Conservation (phyloP, 92 coral and sea anemone species). For the Palythoa grandis region DNA sequence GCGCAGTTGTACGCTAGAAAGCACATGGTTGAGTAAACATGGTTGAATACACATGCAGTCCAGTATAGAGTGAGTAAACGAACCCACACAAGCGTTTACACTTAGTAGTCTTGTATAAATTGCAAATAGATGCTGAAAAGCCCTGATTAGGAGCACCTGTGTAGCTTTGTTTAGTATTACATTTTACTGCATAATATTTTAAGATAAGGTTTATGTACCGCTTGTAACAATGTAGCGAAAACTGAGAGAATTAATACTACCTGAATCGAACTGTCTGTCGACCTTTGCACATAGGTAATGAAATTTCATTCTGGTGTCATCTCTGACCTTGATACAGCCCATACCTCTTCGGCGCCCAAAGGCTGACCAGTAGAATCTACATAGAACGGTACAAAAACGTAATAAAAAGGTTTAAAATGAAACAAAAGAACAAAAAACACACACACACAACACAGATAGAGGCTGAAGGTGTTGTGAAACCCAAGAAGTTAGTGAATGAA, state of each 20-base stretch:
- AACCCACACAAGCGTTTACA: no score
- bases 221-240: background rate
- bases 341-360: conserved; percentile 38
- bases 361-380: conserved; percentile 43
- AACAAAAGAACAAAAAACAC: background rate
- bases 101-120: no score
- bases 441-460: background rate
- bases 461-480: background rate
- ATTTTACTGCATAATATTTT: no score
- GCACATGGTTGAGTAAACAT: no score
- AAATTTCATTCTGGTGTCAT: background rate
- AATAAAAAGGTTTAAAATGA: background rate
- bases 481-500: background rate
- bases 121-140: no score
- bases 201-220: background rate
- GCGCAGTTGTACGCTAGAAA: no score
- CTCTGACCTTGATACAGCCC: conserved; percentile 28
- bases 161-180: no score
- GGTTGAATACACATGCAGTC: no score
- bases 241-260: background rate
- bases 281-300: conserved; percentile 21
- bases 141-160: no score
- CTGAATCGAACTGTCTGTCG: background rate
- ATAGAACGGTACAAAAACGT: background rate
- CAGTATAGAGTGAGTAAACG: no score